A percentile compares a stretch with the other conserved stretches of the same genome.
Evolutionary conservation across 2,113 vertebrate species (phyloP).

Genomic region (Periophthalmodon schlosseri): DNA sequence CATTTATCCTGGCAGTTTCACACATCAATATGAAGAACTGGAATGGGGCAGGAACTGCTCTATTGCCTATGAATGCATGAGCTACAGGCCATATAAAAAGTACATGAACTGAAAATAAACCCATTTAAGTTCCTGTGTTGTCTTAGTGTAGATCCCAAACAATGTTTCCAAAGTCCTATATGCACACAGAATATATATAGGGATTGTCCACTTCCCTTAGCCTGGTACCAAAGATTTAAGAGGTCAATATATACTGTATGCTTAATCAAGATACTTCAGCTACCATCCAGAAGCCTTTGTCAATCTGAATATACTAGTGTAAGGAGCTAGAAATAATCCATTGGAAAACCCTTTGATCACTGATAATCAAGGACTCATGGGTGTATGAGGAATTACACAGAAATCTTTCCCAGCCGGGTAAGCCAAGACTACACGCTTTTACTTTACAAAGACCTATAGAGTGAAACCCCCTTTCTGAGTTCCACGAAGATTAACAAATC

Average conservation of each 20-base stretch:
- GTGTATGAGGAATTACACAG: too few relatives aligned
- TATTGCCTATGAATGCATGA: constrained; percentile 18
- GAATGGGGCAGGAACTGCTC: constrained; percentile 25
- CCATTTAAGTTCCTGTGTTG: background rate
- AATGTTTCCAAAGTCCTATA: background rate
- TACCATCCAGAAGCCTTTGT: too few relatives aligned
- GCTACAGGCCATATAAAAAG: constrained; percentile 25
- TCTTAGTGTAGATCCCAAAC: background rate
- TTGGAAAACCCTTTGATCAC: too few relatives aligned
- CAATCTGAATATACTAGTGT: too few relatives aligned
- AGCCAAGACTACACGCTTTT: background rate
- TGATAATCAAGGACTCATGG: too few relatives aligned
- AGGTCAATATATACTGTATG: too few relatives aligned
- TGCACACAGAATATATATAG: constrained; percentile 1
- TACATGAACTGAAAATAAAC: constrained; percentile 8
- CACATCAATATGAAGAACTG: constrained; percentile 49
- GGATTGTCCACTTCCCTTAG: constrained; percentile 19
- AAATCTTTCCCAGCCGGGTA: too few relatives aligned
- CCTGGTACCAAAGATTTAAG: background rate
- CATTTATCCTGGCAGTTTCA: constrained; percentile 50
- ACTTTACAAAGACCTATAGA: background rate
- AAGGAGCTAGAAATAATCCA: too few relatives aligned
- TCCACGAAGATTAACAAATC: background rate
- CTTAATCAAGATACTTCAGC: too few relatives aligned
- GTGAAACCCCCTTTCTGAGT: background rate